Base-by-base conservation (phyloP, 2,797 vertebrate species). In the Cirrhinus molitorella region DNA sequence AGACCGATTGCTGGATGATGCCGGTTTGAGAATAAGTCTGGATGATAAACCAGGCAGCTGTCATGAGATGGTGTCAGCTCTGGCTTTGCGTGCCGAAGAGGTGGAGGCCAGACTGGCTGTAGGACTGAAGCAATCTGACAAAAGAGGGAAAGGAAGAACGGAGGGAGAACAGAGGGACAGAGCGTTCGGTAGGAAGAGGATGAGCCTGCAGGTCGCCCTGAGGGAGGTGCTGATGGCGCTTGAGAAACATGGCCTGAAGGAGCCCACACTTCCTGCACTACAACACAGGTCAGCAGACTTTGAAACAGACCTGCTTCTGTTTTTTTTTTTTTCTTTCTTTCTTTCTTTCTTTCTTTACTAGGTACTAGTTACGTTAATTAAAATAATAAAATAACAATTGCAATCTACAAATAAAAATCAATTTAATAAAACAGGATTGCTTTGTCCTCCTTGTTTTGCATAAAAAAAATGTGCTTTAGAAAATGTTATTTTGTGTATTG, bases 201-300 rank as follows among this genome's bases (percentile, higher is more conserved):
- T 47, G 4, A 91, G 91, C 10, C 88, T 98, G 55, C 85, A 93
- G 67, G 92, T 89, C 89, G 88, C 59, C 23, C 93, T 99, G 87
- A 95, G 92, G 84, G 96, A 97, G 72, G 83, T 96, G 0, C 89
- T 83, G 47, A 89, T 73, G 83, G 91, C 90, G 51, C 92, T 96
- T 63, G 92, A 93, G 80, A 94, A 91, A 88, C 88, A 96, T 86
- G 92, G 92, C 0, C 89, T 98, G 63, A 95, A 93, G 85, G 98
- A 99, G 89, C 93, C 95, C 9, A 96, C 95, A 0, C 93, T 95
- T 82, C 97, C 96, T 80, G 97, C 96, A 28, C 87, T 98, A 59
- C 97, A 96, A 19, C 95, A 96, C 76, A 97, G 98, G 98, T 99
- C 55, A 81, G 71, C 13, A 61, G 3, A 53, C 90, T 49, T 7